Evolutionary conservation across 2,888 invertebrate species (phyloP), one percentile per base, ranked within the genome.

Genomic region (Gonocerus acuteangulatus): DNA sequence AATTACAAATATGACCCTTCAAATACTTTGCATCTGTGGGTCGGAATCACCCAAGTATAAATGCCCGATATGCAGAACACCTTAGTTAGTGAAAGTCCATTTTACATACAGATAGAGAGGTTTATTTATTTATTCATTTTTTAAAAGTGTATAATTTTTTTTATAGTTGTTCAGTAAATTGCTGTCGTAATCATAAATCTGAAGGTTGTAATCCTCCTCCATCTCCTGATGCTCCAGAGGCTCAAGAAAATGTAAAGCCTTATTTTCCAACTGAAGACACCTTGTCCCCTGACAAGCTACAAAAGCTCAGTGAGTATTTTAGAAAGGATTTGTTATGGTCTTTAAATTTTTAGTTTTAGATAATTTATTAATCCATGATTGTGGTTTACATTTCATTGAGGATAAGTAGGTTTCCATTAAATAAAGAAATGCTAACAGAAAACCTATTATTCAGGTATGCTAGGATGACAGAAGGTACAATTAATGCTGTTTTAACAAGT

Each of bases 131-230:
- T 23, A 1, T 3, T 48, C 3, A 48, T 48, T 16, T 27, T 18
- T 36, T 58, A 42, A 59, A 39, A 22, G 1, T 2, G n/a, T 22
- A 18, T 15, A 1, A 18, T 61, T 64, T 39, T 32, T n/a, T n/a
- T n/a, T n/a, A n/a, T n/a, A 64, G 64, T 36, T 64, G 64, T 27
- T 64, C 64, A 22, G 64, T 64, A 3, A 32, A 32, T 6, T 64
- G 64, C 44, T 64, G 62, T 23, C 48, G 48, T 21, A 48, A 52
- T 16, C 64, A 64, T 48, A 61, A 64, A 48, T 16, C 16, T 15
- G 52, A 47, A 18, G 39, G 54, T 21, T 60, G 58, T 23, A 9
- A 11, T n/a, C 36, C 36, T 16, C 15, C 42, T 1, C 13, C n/a
- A 16, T n/a, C 42, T 3, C 42, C 7, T 15, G 16, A 13, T n/a